phyloP scores from a whole-genome alignment of 2,113 vertebrate species.

The Salvator merianae region DNA sequence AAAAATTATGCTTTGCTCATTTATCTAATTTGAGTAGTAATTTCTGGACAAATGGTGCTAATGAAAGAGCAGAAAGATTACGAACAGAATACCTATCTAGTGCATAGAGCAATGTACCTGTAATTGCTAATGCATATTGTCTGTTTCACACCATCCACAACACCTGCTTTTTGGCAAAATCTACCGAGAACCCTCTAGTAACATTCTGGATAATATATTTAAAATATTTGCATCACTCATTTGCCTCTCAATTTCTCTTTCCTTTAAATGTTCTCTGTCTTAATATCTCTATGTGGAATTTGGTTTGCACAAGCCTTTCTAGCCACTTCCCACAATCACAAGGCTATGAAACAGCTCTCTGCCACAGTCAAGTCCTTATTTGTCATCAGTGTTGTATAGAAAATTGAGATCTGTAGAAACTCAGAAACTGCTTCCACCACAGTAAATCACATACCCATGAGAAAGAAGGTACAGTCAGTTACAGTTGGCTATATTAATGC shows the following conservation, averaged over 20 bases:
- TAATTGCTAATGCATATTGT: too few relatives aligned
- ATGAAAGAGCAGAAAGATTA: too few relatives aligned
- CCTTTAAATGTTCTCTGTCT: neutral
- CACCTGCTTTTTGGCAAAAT: too few relatives aligned
- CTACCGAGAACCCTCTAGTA: too few relatives aligned
- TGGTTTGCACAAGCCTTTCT: neutral
- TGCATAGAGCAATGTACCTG: too few relatives aligned
- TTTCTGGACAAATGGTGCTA: too few relatives aligned
- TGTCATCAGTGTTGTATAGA: neutral
- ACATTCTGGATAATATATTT: too few relatives aligned
- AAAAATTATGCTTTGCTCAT: too few relatives aligned
- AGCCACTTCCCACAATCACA: neutral
- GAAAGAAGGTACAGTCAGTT: neutral
- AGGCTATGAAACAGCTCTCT: neutral
- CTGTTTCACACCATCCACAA: too few relatives aligned
- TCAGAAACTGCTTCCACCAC: neutral
- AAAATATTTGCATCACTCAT: too few relatives aligned
- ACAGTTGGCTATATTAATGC: neutral
- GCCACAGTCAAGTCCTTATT: neutral
- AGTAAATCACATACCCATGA: neutral
- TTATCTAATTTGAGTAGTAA: too few relatives aligned
- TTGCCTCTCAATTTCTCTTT: neutral
- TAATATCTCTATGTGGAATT: neutral
- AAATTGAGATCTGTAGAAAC: neutral
- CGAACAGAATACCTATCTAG: too few relatives aligned